A percentile compares a stretch with the other conserved stretches of the same genome.
Evolutionary conservation across 2,113 vertebrate genomes (phyloP).

Genomic region (Datnioides undecimradiatus): DNA sequence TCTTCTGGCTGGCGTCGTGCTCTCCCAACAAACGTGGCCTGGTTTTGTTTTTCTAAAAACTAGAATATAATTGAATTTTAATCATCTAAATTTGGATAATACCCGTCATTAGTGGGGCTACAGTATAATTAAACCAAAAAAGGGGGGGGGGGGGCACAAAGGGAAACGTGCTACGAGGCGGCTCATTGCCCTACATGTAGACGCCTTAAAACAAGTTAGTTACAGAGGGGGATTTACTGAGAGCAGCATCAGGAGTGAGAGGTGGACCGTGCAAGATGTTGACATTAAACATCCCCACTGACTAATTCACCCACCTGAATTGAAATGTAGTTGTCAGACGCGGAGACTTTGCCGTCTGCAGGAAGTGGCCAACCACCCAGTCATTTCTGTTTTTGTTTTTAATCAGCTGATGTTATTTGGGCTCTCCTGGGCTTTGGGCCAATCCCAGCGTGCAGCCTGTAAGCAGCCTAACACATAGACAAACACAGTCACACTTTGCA

Average conservation of each 20-base stretch:
- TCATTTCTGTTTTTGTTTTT: not conserved
- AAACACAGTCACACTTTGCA: not conserved
- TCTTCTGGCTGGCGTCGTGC: conserved; percentile 26
- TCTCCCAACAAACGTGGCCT: conserved; percentile 24
- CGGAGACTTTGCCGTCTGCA: too few relatives aligned
- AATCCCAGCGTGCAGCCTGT: conserved; percentile 1
- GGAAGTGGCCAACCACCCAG: not conserved
- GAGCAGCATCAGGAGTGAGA: not conserved
- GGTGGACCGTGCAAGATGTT: not conserved
- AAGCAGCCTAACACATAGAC: not conserved
- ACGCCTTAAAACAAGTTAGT: conserved; percentile 10
- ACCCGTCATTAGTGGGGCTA: conserved; percentile 55
- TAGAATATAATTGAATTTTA: conserved; percentile 58
- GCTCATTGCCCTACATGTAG: conserved; percentile 7
- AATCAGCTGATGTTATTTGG: not conserved
- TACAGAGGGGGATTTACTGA: not conserved
- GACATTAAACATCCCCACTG: not conserved
- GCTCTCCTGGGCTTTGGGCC: not conserved
- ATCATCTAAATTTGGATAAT: conserved; percentile 56
- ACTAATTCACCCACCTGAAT: not conserved
- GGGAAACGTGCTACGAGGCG: conserved; percentile 16
- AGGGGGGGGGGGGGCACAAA: conserved; percentile 5
- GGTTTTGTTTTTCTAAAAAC: conserved; percentile 28
- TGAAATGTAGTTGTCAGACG: not conserved
- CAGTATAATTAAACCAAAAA: conserved; percentile 49